Evolutionary conservation across 64 coral and sea anemone species (phyloP), one percentile per base, ranked within the genome.

Genomic region (Actinia equina): DNA sequence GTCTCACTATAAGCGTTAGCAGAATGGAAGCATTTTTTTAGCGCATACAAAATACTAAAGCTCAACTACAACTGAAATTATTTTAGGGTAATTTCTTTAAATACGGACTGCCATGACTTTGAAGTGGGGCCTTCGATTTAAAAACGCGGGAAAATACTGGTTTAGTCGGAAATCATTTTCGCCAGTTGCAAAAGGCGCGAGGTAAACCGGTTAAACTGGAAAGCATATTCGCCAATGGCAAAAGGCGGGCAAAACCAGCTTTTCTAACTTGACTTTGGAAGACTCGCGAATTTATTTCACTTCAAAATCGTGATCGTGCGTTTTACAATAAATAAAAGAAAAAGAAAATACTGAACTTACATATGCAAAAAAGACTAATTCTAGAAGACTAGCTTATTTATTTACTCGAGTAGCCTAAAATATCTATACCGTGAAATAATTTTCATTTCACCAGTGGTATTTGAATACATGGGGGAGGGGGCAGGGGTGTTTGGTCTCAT

Each of bases 221-320:
- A 65, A 65, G n/a, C 19, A 2, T 6, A 8, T 65, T 65, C 20
- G 19, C 55, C 55, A 6, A 65, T 10, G 25, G 62, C 62, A 65
- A 65, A 65, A 23, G 62, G 62, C 62, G 62, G 20, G 55, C 5
- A 8, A 65, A 65, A 23, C n/a, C 16, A 16, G 59, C 16, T n/a
- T 74, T 74, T 42, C 25, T 4, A 22, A 2, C 3, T 23, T 65
- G 18, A 9, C 10, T 0, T 74, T 74, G 18, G 22, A 69, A 60
- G 15, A 69, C 63, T 7, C 26, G 69, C 25, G 69, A 41, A 9
- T 10, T 30, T 4, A 19, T 15, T 60, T 60, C 30, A 62, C 62
- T 26, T 74, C 69, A 74, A 74, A 74, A 41, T 74, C 69, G 69
- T 74, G 69, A 74, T 74, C 41, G 69, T 74, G 1, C 69, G 69